Evolutionary conservation across 2,113 vertebrate species (phyloP).

Genomic region (Notarius lentiginosus): DNA sequence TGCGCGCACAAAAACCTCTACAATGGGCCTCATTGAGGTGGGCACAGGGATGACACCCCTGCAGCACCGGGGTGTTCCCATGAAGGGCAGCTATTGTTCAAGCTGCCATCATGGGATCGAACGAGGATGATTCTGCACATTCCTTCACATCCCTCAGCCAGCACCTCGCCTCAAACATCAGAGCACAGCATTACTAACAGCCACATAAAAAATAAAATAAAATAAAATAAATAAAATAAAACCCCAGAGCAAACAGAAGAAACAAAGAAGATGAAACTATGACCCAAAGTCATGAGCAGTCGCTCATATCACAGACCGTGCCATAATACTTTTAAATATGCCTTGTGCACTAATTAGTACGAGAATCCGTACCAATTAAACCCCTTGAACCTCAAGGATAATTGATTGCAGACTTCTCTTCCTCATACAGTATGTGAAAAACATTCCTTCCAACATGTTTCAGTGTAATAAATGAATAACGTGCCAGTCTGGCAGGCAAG

Average conservation of each 20-base stretch:
- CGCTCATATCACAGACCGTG: background rate
- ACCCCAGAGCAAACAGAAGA: background rate
- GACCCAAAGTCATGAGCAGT: background rate
- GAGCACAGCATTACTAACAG: background rate
- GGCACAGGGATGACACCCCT: conserved; percentile 33
- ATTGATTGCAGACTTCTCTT: background rate
- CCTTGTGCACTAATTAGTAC: background rate
- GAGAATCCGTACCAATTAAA: background rate
- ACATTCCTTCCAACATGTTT: background rate
- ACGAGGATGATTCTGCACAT: conserved; percentile 34
- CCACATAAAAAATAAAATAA: background rate
- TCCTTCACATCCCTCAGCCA: conserved; percentile 16
- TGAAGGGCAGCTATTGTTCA: conserved; percentile 41
- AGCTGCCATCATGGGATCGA: conserved; percentile 33
- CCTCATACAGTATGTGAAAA: background rate
- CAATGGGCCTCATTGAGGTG: conserved; percentile 34
- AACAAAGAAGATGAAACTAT: background rate
- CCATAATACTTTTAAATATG: background rate
- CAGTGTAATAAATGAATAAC: background rate
- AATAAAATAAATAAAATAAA: background rate
- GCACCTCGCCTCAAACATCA: background rate
- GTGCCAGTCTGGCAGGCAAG: background rate
- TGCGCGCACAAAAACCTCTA: background rate
- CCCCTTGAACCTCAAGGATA: background rate
- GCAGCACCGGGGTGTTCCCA: conserved; percentile 9